Conservation (phyloP, 1,140 invertebrate genomes). For the Drosophila repletoides region DNA sequence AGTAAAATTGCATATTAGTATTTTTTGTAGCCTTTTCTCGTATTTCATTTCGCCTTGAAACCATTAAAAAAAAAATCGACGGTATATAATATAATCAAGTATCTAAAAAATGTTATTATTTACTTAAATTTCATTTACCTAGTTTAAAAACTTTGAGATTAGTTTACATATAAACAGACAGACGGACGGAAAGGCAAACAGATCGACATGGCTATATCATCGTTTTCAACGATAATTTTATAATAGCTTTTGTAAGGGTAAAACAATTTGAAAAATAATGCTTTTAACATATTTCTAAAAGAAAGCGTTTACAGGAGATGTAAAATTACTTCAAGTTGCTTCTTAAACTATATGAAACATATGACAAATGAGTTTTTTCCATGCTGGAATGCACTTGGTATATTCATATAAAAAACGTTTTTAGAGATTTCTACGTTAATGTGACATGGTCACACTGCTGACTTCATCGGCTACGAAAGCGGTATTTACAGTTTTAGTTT, state of each 20-base stretch:
- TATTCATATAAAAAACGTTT: neutral
- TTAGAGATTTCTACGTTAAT: neutral
- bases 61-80: neutral
- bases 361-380: neutral
- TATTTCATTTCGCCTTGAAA: neutral
- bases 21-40: slow-evolving; percentile 15
- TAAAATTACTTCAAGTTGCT: too few relatives aligned
- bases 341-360: neutral
- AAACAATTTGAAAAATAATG: too few relatives aligned
- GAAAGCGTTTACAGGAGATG: too few relatives aligned
- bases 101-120: too few relatives aligned
- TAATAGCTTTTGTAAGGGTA: too few relatives aligned
- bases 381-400: neutral
- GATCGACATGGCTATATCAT: too few relatives aligned
- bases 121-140: too few relatives aligned
- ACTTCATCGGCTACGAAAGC: neutral
- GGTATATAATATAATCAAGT: neutral
- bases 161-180: too few relatives aligned
- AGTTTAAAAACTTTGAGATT: too few relatives aligned
- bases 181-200: too few relatives aligned
- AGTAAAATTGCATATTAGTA: neutral
- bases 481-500: slow-evolving; percentile 41
- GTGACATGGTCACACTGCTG: slow-evolving; percentile 3
- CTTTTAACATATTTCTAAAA: too few relatives aligned
- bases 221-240: too few relatives aligned